A percentile compares a stretch with the other conserved stretches of the same genome.
Conservation (phyloP, 2,888 invertebrate species). For the Agrochola circellaris region DNA sequence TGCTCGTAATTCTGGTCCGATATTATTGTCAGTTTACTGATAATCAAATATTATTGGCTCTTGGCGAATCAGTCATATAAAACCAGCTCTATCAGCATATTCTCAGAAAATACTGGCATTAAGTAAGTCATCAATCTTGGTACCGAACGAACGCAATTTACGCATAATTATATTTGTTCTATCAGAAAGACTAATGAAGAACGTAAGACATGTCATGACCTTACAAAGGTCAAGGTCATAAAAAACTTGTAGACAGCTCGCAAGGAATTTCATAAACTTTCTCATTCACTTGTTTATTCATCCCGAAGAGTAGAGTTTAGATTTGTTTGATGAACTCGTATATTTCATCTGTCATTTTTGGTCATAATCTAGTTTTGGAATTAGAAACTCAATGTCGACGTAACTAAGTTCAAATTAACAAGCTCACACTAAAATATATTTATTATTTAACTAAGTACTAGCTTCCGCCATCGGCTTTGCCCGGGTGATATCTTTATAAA, state of each 20-base stretch:
- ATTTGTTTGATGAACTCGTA: slow-evolving; percentile 16
- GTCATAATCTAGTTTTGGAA: too few relatives aligned
- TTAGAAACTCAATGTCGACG: too few relatives aligned
- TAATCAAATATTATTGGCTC: slow-evolving; percentile 13
- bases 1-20: slow-evolving; percentile 17
- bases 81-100: background rate
- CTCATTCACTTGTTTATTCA: slow-evolving; percentile 30
- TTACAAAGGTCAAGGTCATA: slow-evolving; percentile 5
- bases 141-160: slow-evolving; percentile 17
- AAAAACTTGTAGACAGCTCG: background rate
- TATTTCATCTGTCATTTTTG: background rate
- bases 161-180: slow-evolving; percentile 12
- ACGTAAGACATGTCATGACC: slow-evolving; percentile 10
- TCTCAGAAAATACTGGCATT: background rate
- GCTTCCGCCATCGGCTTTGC: too few relatives aligned
- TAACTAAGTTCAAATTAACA: too few relatives aligned
- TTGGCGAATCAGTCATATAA: background rate
- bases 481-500: too few relatives aligned
- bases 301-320: background rate
- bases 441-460: too few relatives aligned
- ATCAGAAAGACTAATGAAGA: slow-evolving; percentile 19
- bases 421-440: too few relatives aligned
- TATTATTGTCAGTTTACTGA: slow-evolving; percentile 14
- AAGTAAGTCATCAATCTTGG: slow-evolving; percentile 10
- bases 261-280: slow-evolving; percentile 34